phyloP scores from a whole-genome alignment of 2,888 invertebrate genomes.

The Heteromyza rotundicornis region DNA sequence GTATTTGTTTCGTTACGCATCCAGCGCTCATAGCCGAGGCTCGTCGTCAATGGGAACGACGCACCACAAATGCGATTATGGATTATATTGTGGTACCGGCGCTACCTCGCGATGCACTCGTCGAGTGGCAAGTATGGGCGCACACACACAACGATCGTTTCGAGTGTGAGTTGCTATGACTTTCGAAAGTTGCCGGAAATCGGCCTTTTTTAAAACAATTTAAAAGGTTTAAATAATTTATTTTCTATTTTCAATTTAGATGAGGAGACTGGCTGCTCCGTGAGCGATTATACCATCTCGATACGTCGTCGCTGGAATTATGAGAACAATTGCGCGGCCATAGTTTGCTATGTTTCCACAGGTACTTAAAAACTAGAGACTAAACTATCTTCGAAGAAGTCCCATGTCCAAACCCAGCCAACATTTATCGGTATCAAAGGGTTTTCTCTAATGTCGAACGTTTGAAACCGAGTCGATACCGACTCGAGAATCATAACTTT shows the following conservation, averaged over 20 bases:
- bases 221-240: not conserved
- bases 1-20: slow-evolving; percentile 85
- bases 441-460: too few relatives aligned
- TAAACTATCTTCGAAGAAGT: too few relatives aligned
- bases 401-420: too few relatives aligned
- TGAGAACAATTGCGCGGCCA: slow-evolving; percentile 84
- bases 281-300: slow-evolving; percentile 81
- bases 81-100: slow-evolving; percentile 85
- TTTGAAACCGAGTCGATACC: too few relatives aligned
- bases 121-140: slow-evolving; percentile 95
- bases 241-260: slow-evolving; percentile 64
- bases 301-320: slow-evolving; percentile 88
- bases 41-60: slow-evolving; percentile 80
- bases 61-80: slow-evolving; percentile 85
- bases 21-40: slow-evolving; percentile 75
- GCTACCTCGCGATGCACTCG: slow-evolving; percentile 78
- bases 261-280: slow-evolving; percentile 88
- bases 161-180: slow-evolving; percentile 79
- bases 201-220: too few relatives aligned
- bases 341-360: slow-evolving; percentile 82
- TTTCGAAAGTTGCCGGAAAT: too few relatives aligned
- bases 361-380: too few relatives aligned
- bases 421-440: too few relatives aligned
- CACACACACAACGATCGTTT: slow-evolving; percentile 86
- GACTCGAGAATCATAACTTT: too few relatives aligned